A percentile compares a stretch with the other conserved stretches of the same genome.
Evolutionary conservation across 2,113 vertebrate genomes (phyloP).

Genomic region (Micromys minutus): DNA sequence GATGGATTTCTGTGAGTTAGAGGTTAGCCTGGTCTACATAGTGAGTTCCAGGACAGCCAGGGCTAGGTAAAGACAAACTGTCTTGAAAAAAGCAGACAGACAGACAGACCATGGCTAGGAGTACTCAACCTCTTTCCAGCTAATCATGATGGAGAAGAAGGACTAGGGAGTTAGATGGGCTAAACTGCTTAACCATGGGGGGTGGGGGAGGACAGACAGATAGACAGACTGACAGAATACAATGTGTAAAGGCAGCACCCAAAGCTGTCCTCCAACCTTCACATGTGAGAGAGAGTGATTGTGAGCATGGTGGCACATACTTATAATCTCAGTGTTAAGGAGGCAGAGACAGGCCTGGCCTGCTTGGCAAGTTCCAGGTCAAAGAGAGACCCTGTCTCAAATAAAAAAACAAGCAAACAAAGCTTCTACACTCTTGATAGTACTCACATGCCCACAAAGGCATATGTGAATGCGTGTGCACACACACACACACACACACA

Average conservation of each 20-base stretch:
- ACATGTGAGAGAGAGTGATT: too few species aligned
- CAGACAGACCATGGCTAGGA: background rate
- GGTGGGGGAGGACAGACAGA: too few species aligned
- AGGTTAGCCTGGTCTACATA: background rate
- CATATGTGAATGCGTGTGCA: too few species aligned
- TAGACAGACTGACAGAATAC: too few species aligned
- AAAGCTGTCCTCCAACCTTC: too few species aligned
- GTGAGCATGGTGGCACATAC: background rate
- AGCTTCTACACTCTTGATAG: background rate
- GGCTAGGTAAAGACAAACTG: background rate
- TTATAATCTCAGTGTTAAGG: background rate
- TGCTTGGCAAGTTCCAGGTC: background rate
- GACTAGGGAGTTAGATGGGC: background rate
- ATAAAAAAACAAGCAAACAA: background rate
- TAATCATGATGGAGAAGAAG: background rate
- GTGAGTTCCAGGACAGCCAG: background rate
- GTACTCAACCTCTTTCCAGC: background rate
- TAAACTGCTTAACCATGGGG: background rate
- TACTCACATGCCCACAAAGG: background rate
- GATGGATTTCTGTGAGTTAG: fast-evolving
- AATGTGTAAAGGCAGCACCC: too few species aligned
- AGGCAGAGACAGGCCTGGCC: background rate
- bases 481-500: fast-evolving
- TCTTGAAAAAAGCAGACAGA: background rate
- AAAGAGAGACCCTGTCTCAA: background rate